Percentiles rank a stretch among this genome's conserved stretches.
These are phyloP conservation scores for Taeniopygia guttata DNA, from an alignment of 2,797 vertebrate species.

Conservation along the genomic window DNA sequence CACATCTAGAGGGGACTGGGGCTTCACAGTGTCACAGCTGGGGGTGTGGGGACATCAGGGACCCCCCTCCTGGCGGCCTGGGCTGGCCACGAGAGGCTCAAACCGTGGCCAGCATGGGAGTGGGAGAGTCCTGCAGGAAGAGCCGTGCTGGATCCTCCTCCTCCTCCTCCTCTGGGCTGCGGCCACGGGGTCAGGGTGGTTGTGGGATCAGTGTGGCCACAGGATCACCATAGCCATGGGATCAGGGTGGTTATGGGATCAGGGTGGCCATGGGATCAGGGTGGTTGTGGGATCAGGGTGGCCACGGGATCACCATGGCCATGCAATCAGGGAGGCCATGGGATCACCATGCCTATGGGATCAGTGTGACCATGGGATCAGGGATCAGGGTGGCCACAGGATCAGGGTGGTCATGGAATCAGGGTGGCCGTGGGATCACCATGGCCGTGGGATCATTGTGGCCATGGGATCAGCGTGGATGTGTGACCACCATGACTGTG, in stretches of 20 bases:
- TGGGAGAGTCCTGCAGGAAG: background rate
- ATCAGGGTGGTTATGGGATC: rapidly evolving
- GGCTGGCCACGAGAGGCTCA: background rate
- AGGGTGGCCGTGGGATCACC: rapidly evolving
- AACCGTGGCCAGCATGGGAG: rapidly evolving
- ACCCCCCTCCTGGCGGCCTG: background rate
- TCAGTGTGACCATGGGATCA: too few relatives aligned
- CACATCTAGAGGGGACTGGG: constrained; percentile 5
- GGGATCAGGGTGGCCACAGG: too few relatives aligned
- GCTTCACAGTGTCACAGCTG: constrained; percentile 16
- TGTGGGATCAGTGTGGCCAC: rapidly evolving
- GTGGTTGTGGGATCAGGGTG: rapidly evolving
- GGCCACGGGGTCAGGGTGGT: rapidly evolving
- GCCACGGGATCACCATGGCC: rapidly evolving
- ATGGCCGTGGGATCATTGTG: rapidly evolving
- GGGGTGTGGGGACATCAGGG: background rate
- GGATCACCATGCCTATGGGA: too few relatives aligned
- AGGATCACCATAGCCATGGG: too few relatives aligned
- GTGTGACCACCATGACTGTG: rapidly evolving
- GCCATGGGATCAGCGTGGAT: rapidly evolving
- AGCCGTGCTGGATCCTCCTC: background rate
- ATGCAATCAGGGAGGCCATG: too few relatives aligned
- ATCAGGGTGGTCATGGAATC: rapidly evolving
- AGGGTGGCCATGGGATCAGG: rapidly evolving
- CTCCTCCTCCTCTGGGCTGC: background rate